Evolutionary conservation across 2,113 vertebrate species (phyloP).

Genomic region (Dermatemys mawii): DNA sequence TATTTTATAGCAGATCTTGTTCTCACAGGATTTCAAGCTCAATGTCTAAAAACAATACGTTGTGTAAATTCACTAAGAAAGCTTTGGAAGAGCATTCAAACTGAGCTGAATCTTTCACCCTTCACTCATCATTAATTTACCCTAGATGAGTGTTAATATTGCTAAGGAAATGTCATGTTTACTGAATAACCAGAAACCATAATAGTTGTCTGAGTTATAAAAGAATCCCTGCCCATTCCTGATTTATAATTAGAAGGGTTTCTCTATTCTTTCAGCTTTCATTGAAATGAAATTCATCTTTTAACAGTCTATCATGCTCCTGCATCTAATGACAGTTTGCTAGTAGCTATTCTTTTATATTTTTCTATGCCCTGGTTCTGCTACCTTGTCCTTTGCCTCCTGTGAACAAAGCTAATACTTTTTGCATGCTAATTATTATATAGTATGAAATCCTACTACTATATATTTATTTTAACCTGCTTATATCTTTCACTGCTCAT

Average conservation of each 20-base stretch:
- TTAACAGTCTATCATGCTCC: neutral
- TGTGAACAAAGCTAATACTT: neutral
- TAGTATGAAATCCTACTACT: neutral
- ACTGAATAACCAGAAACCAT: neutral
- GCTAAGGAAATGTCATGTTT: neutral
- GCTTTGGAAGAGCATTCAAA: neutral
- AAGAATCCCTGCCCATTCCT: neutral
- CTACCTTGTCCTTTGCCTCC: neutral
- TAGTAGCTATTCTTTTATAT: neutral
- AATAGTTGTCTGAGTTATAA: neutral
- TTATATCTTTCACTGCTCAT: neutral
- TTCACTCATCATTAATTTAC: neutral
- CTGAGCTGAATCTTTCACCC: neutral
- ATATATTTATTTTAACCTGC: neutral
- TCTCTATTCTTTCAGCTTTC: slow-evolving; percentile 8
- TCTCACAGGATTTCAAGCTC: neutral
- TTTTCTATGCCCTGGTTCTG: neutral
- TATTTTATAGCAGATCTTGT: neutral
- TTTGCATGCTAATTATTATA: neutral
- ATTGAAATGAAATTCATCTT: slow-evolving; percentile 16
- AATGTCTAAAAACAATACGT: neutral
- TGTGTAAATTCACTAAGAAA: neutral
- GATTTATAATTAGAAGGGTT: neutral
- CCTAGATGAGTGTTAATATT: neutral
- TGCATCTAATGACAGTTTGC: neutral